A percentile compares a stretch with the other conserved stretches of the same genome.
Conservation (phyloP, 2,888 invertebrate species). For the Tribolium freemani region DNA sequence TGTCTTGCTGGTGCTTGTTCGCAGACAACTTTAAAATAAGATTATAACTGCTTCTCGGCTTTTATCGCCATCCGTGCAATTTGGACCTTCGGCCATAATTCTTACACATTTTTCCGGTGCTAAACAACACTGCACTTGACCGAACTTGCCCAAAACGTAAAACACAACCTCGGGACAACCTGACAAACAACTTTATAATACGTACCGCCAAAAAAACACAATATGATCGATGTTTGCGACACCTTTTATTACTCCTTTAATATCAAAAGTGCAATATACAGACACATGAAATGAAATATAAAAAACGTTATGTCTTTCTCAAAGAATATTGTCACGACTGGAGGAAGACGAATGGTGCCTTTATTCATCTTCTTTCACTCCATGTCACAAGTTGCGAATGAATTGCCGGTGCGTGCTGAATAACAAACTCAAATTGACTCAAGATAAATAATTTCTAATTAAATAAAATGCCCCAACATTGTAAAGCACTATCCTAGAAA, state of each 20-base stretch:
- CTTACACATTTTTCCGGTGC: slow-evolving; percentile 22
- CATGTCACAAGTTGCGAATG: neutral
- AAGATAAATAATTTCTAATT: no score
- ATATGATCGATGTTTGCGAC: neutral
- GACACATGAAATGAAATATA: neutral
- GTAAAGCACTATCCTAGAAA: no score
- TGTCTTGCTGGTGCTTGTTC: slow-evolving; percentile 39
- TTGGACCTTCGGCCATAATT: slow-evolving; percentile 14
- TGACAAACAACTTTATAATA: neutral
- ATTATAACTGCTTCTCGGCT: slow-evolving; percentile 37
- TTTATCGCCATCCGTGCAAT: slow-evolving; percentile 37
- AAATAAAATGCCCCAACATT: no score
- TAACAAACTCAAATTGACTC: no score
- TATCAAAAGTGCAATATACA: neutral
- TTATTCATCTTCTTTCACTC: neutral
- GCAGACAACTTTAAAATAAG: slow-evolving; percentile 40
- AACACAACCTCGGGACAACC: neutral
- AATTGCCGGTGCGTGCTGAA: neutral
- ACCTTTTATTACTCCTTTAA: neutral
- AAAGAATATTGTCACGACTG: neutral
- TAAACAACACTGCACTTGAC: slow-evolving; percentile 22
- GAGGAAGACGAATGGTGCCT: neutral
- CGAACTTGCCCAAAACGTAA: neutral
- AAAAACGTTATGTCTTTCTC: neutral
- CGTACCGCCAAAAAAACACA: neutral